A percentile compares a stretch with the other conserved stretches of the same genome.
Conservation (phyloP, 2,797 vertebrate genomes). For the Cheracebus regulus region DNA sequence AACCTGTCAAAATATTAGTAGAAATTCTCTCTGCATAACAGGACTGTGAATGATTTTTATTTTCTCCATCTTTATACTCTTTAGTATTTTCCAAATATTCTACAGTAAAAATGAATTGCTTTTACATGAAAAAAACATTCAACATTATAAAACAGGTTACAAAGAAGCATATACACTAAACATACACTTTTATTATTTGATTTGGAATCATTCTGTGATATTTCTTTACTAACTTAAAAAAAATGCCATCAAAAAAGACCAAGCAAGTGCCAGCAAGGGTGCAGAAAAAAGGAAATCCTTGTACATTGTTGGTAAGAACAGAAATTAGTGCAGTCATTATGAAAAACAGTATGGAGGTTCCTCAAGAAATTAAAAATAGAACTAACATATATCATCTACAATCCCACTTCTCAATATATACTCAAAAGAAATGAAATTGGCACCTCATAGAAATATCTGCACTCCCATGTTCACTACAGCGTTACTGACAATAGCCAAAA, state of each 20-base stretch:
- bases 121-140: neutral
- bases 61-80: neutral
- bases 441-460: neutral
- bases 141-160: neutral
- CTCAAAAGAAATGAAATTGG: neutral
- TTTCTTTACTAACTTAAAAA: neutral
- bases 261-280: neutral
- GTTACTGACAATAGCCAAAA: neutral
- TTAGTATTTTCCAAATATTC: conserved; percentile 21
- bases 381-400: neutral
- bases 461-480: neutral
- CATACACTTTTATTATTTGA: neutral
- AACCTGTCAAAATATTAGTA: neutral
- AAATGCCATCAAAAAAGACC: neutral
- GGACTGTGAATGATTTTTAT: neutral
- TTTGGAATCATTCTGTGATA: conserved; percentile 11
- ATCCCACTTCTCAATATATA: neutral
- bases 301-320: neutral
- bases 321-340: neutral
- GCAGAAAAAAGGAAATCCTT: neutral
- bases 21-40: neutral
- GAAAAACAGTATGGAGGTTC: neutral
- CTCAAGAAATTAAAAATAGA: neutral
- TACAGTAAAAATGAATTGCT: conserved; percentile 6
- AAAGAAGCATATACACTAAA: neutral